Evolutionary conservation across 1,140 invertebrate species (phyloP).

Genomic region (Drosophila rhopaloa): DNA sequence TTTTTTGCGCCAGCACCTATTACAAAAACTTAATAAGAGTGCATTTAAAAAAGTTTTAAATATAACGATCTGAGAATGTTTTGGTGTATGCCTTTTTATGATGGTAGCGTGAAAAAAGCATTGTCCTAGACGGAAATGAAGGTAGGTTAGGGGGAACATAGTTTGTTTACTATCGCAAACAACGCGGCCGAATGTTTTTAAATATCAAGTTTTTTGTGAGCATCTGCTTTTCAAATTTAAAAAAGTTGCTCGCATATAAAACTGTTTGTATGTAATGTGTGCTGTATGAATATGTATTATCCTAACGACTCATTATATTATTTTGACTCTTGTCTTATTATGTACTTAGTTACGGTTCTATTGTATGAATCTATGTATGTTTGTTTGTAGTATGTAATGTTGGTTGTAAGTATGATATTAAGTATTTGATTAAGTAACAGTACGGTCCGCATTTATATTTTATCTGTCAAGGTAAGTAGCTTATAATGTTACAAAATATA

Average conservation of each 20-base stretch:
- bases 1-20: neutral
- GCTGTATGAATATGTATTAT: conserved; percentile 27
- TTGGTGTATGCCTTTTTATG: neutral
- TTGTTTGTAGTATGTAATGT: conserved; percentile 9
- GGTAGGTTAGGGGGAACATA: too few relatives aligned
- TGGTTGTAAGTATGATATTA: conserved; percentile 29
- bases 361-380: conserved; percentile 44
- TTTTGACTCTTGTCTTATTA: conserved; percentile 10
- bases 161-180: neutral
- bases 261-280: conserved; percentile 32
- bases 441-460: conserved; percentile 5
- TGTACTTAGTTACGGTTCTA: conserved; percentile 31
- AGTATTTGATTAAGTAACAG: conserved; percentile 28
- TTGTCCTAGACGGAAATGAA: neutral
- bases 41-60: neutral
- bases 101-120: neutral
- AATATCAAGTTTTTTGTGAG: neutral
- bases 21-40: neutral
- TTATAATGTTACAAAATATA: conserved; percentile 2
- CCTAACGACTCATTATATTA: conserved; percentile 26
- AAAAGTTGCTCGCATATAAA: neutral
- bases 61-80: neutral
- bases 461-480: conserved; percentile 2
- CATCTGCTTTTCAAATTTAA: neutral
- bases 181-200: neutral